Evolutionary conservation across 2,113 vertebrate species (phyloP).

Genomic region (Perca schrenkii): DNA sequence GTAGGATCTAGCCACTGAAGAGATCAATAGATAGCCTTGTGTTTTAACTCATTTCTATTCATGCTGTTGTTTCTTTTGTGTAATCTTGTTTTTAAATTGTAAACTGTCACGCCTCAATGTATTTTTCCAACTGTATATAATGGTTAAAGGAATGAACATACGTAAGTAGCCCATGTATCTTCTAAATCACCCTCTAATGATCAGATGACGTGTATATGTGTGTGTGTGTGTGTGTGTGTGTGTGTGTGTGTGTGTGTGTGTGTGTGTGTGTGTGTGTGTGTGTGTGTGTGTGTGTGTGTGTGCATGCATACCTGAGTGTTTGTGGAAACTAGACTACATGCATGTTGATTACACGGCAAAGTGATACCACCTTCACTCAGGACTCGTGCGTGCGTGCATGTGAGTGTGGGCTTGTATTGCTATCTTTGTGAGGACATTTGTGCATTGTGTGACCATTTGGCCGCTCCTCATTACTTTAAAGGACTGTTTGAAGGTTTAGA

Average conservation of each 20-base stretch:
- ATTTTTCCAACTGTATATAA: not conserved
- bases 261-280: no score
- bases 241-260: slow-evolving; percentile 5
- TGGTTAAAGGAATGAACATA: not conserved
- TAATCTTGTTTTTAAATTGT: not conserved
- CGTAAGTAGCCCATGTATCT: slow-evolving; percentile 26
- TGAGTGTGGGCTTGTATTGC: no score
- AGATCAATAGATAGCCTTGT: not conserved
- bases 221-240: no score
- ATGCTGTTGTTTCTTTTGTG: not conserved
- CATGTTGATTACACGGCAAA: slow-evolving; percentile 55
- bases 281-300: not conserved
- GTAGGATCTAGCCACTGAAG: not conserved
- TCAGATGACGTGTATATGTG: not conserved
- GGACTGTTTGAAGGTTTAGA: no score
- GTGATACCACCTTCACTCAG: slow-evolving; percentile 52
- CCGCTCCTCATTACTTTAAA: no score
- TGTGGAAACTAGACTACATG: slow-evolving; percentile 49
- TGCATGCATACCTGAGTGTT: slow-evolving; percentile 33
- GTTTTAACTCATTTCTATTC: not conserved
- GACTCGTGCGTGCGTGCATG: not conserved
- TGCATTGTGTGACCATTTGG: no score
- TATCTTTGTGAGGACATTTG: no score
- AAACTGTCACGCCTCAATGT: not conserved
- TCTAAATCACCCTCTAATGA: slow-evolving; percentile 37